Conservation (phyloP, 2,888 invertebrate species). For the Eledona agricola region DNA sequence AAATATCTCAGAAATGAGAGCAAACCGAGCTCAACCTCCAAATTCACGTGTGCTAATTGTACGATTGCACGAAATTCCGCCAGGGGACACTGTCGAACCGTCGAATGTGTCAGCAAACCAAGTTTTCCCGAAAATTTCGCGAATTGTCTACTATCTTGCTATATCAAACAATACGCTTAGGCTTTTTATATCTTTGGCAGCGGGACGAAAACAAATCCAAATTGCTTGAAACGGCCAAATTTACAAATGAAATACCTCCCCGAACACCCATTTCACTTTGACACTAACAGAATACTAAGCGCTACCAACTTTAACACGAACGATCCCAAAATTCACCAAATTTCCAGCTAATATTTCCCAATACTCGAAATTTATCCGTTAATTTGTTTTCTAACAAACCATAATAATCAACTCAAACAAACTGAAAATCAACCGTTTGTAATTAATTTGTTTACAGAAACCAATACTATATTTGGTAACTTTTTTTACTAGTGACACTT, state of each 20-base stretch:
- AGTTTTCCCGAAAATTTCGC: slow-evolving; percentile 22
- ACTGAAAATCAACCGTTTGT: no score
- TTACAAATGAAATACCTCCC: slow-evolving; percentile 15
- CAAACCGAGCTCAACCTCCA: no score
- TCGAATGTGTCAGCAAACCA: slow-evolving; percentile 32
- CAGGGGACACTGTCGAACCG: slow-evolving; percentile 46
- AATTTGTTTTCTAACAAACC: no score
- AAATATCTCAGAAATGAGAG: no score
- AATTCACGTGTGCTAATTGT: slow-evolving; percentile 56
- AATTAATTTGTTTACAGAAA: no score
- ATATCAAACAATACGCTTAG: slow-evolving; percentile 50
- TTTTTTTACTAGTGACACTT: neutral
- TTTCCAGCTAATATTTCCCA: neutral
- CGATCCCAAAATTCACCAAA: slow-evolving; percentile 3
- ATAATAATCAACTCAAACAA: no score
- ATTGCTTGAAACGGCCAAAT: slow-evolving; percentile 37
- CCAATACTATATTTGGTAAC: neutral
- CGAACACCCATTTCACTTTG: slow-evolving; percentile 35
- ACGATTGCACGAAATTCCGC: slow-evolving; percentile 38
- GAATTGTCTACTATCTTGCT: slow-evolving; percentile 21
- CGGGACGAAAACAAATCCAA: slow-evolving; percentile 40
- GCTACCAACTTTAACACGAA: slow-evolving; percentile 17
- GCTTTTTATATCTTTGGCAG: slow-evolving; percentile 47
- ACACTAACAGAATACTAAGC: slow-evolving; percentile 19
- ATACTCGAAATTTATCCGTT: no score